Percentiles rank a stretch among this genome's conserved stretches.
These are phyloP conservation scores for Platysternon megacephalum DNA, from an alignment of 2,113 vertebrate species.

Conservation along the genomic window DNA sequence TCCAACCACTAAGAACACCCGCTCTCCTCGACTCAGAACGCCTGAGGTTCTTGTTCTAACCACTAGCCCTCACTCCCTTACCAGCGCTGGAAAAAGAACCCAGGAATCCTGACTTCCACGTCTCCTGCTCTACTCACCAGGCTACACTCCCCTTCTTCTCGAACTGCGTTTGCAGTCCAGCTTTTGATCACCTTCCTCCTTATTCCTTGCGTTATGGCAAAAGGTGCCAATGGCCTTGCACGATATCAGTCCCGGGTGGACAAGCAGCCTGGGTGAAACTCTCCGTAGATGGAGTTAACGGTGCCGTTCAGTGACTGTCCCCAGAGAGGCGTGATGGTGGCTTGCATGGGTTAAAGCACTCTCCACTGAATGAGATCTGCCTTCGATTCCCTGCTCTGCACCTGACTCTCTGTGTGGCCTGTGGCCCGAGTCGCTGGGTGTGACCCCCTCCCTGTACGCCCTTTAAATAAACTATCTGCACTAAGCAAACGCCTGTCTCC, in stretches of 20 bases:
- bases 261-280: background rate
- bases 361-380: background rate
- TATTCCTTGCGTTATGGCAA: too few relatives aligned
- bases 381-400: background rate
- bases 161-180: background rate
- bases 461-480: background rate
- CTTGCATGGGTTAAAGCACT: background rate
- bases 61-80: background rate
- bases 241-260: background rate
- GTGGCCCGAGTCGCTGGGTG: background rate
- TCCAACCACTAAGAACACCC: background rate
- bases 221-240: too few relatives aligned
- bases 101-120: background rate
- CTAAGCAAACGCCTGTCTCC: background rate
- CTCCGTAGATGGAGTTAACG: background rate
- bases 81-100: background rate
- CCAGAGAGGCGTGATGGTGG: background rate
- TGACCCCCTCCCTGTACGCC: background rate
- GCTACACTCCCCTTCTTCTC: background rate
- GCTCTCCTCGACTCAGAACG: too few relatives aligned
- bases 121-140: background rate
- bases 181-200: background rate
- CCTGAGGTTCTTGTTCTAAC: background rate
- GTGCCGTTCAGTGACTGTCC: background rate
- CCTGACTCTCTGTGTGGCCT: background rate